phyloP scores from a whole-genome alignment of 2,113 vertebrate species.

The Pogonocichla stellata region DNA sequence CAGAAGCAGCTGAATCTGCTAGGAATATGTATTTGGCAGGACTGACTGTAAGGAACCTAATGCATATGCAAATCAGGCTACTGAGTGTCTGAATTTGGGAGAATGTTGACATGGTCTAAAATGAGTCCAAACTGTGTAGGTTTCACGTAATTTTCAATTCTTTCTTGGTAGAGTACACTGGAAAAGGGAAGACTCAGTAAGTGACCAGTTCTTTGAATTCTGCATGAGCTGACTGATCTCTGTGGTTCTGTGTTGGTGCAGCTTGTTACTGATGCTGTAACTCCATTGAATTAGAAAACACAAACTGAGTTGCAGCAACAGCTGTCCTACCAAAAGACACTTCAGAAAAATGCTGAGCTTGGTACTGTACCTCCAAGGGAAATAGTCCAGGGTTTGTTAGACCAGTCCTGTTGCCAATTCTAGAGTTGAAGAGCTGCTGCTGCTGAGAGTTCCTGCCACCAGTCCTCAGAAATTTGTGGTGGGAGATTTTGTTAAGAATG shows the following conservation, averaged over 20 bases:
- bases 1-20: constrained; percentile 36
- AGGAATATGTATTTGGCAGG: constrained; percentile 10
- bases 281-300: neutral
- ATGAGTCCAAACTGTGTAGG: neutral
- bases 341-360: neutral
- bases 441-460: neutral
- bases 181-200: neutral
- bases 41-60: neutral
- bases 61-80: constrained; percentile 4
- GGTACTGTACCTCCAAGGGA: neutral
- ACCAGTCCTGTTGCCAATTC: neutral
- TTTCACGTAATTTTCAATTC: neutral
- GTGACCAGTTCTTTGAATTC: neutral
- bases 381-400: neutral
- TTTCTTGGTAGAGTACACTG: neutral
- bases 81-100: neutral
- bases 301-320: neutral
- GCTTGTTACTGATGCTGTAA: neutral
- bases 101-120: neutral
- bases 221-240: neutral
- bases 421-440: neutral
- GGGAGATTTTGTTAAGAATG: neutral
- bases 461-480: neutral
- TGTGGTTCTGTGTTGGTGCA: neutral
- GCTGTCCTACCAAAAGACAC: neutral